These are phyloP conservation scores for Drosophila neonasuta DNA, from an alignment of 2,888 invertebrate species.

Conservation along the genomic window DNA sequence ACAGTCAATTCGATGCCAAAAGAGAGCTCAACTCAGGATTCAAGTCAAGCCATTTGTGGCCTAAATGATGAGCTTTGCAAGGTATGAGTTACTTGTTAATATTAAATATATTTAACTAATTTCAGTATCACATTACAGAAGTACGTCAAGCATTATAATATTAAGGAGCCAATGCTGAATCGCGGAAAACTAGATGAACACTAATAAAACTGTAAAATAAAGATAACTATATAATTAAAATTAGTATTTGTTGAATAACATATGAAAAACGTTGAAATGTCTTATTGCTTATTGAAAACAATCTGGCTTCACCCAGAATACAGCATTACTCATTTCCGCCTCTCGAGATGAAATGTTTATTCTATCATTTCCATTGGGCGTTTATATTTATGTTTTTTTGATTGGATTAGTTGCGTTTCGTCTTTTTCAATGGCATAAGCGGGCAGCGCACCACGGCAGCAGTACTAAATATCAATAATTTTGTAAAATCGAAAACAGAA, in stretches of 20 bases:
- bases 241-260: neutral
- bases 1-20: conserved; percentile 52
- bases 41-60: conserved; percentile 73
- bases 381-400: conserved; percentile 23
- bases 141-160: conserved; percentile 71
- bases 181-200: conserved; percentile 27
- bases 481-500: conserved; percentile 19
- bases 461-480: conserved; percentile 16
- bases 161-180: conserved; percentile 67
- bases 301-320: conserved; percentile 3
- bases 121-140: conserved; percentile 54
- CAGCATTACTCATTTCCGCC: neutral
- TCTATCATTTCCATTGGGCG: conserved; percentile 4
- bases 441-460: conserved; percentile 6
- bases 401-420: conserved; percentile 47
- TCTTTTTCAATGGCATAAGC: conserved; percentile 31
- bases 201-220: conserved; percentile 5
- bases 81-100: conserved; percentile 37
- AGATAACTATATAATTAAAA: neutral
- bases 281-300: neutral
- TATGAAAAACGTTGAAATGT: neutral
- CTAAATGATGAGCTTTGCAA: conserved; percentile 69
- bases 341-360: conserved; percentile 13
- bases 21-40: conserved; percentile 40
- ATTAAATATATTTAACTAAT: neutral